Base-by-base conservation (phyloP, 2,888 invertebrate species). In the Tachina grossa region DNA sequence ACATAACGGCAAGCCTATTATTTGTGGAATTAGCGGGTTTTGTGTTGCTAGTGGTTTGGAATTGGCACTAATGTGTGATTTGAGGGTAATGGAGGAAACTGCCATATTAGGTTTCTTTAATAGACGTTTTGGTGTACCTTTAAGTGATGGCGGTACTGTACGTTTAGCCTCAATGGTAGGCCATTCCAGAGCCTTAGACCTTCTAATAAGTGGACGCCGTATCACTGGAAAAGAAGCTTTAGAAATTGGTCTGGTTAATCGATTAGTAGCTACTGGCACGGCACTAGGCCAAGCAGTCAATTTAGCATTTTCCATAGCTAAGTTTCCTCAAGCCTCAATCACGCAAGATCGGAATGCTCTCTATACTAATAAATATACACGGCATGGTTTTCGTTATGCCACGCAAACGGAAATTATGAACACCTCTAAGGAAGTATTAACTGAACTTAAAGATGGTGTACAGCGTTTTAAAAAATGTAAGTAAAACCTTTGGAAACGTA, bases 11-110 rank as follows among this genome's bases (percentile, higher is more conserved):
- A 99, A 99, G 92, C 97, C 98, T 0, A 94, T 98, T 13, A 95
- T 99, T 87, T 98, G 97, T 19, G 97, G 97, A 1, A 94, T 99
- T 1, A 95, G 95, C 88, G 99, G 99, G 0, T 98, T 96, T 92
- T 97, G 98, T 13, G 96, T 98, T 1, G 98, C 97, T 0, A 96
- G 95, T 86, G 99, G 98, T 0, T 94, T 99, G 79, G 98, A 99
- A 92, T 93, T 99, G 83, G 97, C 98, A 0, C 92, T 98, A 6
- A 95, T 98, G 92, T 98, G 98, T 93, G 99, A 99, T 91, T 92
- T 98, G 22, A 94, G 98, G 47, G 94, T 99, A 0, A 94, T 97
- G 89, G 98, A 99, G 90, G 96, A 97, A 53, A 96, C 95, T 0
- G 96, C 98, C 0, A 93, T 96, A 4, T 66, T 93, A 82, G 98